phyloP scores from a whole-genome alignment of 2,797 vertebrate species.

The Lutjanus argentimaculatus region DNA sequence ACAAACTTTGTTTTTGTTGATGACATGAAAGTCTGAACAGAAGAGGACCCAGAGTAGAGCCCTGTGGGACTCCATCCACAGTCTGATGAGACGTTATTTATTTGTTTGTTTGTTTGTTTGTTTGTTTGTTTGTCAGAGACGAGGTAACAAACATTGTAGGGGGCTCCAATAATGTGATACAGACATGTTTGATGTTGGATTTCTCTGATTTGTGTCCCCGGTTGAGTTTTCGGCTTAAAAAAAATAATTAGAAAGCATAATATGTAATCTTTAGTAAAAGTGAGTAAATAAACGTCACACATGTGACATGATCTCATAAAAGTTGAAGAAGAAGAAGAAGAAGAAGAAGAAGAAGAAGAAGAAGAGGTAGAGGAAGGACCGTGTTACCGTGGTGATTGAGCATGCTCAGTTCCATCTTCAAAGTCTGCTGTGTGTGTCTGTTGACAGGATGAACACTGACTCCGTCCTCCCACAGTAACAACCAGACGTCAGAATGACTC shows the following conservation, averaged over 20 bases:
- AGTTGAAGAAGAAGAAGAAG: neutral
- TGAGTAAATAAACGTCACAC: neutral
- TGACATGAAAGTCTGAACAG: neutral
- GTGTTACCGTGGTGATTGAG: slow-evolving; percentile 69
- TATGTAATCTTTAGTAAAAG: too few species aligned
- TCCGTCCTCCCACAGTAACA: slow-evolving; percentile 73
- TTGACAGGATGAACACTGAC: slow-evolving; percentile 73
- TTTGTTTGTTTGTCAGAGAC: too few species aligned
- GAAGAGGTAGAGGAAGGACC: neutral
- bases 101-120: too few species aligned
- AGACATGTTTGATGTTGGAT: too few species aligned
- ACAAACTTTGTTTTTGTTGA: neutral
- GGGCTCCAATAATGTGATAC: too few species aligned
- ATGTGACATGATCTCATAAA: too few species aligned
- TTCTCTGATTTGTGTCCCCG: too few species aligned
- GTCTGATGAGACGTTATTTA: too few species aligned
- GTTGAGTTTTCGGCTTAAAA: too few species aligned
- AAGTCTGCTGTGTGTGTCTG: slow-evolving; percentile 8
- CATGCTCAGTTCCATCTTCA: slow-evolving; percentile 62
- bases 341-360: neutral
- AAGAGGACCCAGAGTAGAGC: neutral
- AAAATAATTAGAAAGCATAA: too few species aligned
- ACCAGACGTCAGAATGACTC: slow-evolving; percentile 76
- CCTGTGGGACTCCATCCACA: too few species aligned
- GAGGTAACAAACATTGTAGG: too few species aligned